A percentile compares a stretch with the other conserved stretches of the same genome.
Conservation (phyloP, 2,113 vertebrate genomes). For the Anguilla rostrata region DNA sequence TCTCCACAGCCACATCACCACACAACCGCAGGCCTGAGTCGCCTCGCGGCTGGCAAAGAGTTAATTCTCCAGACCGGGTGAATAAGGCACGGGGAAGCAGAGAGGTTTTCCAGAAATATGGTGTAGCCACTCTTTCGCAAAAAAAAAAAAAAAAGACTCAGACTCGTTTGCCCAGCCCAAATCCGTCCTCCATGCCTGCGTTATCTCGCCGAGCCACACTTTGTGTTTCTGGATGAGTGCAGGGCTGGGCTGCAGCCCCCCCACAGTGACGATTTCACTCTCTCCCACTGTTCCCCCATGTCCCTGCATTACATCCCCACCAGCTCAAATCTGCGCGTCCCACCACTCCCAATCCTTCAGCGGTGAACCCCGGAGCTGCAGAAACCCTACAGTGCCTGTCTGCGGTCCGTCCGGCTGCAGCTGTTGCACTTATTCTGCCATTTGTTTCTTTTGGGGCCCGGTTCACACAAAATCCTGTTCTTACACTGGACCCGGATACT, state of each 20-base stretch:
- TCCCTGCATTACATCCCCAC: not conserved
- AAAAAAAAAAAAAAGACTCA: not conserved
- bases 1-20: not conserved
- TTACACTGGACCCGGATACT: not conserved
- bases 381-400: not conserved
- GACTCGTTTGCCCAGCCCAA: not conserved
- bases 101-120: constrained; percentile 30
- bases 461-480: not conserved
- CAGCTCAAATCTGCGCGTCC: not conserved
- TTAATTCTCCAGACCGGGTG: constrained; percentile 14
- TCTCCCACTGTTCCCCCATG: not conserved
- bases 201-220: constrained; percentile 44
- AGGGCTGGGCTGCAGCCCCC: constrained; percentile 5
- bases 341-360: not conserved
- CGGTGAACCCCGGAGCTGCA: not conserved
- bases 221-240: constrained; percentile 25
- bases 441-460: not conserved
- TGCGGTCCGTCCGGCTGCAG: not conserved
- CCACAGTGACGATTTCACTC: not conserved
- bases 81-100: not conserved
- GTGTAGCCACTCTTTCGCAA: constrained; percentile 5
- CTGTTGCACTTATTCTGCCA: not conserved
- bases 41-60: not conserved
- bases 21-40: not conserved
- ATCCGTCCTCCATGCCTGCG: not conserved